Evolutionary conservation across 2,797 vertebrate genomes (phyloP), one percentile per base, ranked within the genome.

Genomic region (Sebastes itinus): DNA sequence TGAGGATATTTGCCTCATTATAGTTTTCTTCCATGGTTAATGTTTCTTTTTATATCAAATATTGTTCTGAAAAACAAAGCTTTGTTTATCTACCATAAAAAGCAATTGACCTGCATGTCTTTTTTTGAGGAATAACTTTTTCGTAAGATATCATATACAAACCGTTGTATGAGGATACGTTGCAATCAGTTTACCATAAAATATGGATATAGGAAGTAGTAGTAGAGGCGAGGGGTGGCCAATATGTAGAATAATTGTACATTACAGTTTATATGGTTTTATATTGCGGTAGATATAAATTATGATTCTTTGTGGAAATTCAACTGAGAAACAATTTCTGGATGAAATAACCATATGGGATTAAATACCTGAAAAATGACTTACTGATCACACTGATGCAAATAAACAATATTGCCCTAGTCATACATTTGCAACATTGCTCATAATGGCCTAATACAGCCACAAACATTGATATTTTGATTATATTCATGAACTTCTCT

Each of bases 41-140:
- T 46, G 46, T 9, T 49, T 49, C 16, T 46, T 49, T 49, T 49
- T 20, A 49, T 20, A 46, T 46, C 6, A 18, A 49, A 49, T 49
- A 46, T 46, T 46, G 42, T 46, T 18, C 42, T 46, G 42, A 46
- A 46, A 49, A 49, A 49, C 46, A 49, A 49, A 49, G 18, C 46
- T 4, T 49, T 49, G 46, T 49, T 1, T 49, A 49, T 49, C 46
- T 49, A 49, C 46, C 46, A 20, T 49, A 49, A 49, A 49, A 49
- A 49, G 46, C 18, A 49, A 1, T 49, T 0, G 46, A 49, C 18
- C 46, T 9, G 46, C 7, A 0, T 49, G 46, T 0, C 18, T 0
- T 49, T 49, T 49, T 49, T 49, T 49, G 0, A 49, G 46, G 46
- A 49, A 49, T 49, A 49, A 1, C 46, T 49, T 20, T 49, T 49